Conservation (phyloP, 2,888 invertebrate genomes). For the Drosophila lacicola region DNA sequence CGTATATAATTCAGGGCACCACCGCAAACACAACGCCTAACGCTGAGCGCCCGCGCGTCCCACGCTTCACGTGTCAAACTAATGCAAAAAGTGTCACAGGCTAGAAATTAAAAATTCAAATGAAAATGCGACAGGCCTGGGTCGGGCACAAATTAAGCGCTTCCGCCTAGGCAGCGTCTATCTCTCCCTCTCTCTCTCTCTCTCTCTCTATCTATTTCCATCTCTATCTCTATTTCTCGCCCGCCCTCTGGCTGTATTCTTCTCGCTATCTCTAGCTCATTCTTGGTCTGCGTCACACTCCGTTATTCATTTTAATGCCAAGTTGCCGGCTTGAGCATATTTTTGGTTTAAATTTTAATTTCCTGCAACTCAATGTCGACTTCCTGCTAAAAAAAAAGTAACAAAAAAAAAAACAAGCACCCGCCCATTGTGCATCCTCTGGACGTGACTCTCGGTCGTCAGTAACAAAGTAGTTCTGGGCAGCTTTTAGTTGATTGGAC, state of each 20-base stretch:
- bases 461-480: slow-evolving; percentile 13
- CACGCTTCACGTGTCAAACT: slow-evolving; percentile 61
- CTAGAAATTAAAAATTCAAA: slow-evolving; percentile 75
- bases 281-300: slow-evolving; percentile 20
- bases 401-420: not conserved
- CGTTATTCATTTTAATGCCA: slow-evolving; percentile 58
- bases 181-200: slow-evolving; percentile 1
- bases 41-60: not conserved
- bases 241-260: too few relatives aligned
- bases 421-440: slow-evolving; percentile 17
- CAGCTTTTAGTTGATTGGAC: slow-evolving; percentile 53
- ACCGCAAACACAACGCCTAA: not conserved
- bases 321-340: slow-evolving; percentile 39
- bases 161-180: slow-evolving; percentile 47
- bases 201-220: not conserved
- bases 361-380: slow-evolving; percentile 71
- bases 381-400: slow-evolving; percentile 43
- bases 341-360: slow-evolving; percentile 74
- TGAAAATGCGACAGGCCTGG: slow-evolving; percentile 50
- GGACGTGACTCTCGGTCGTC: slow-evolving; percentile 16
- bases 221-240: not conserved
- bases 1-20: slow-evolving; percentile 22
- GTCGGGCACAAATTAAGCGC: slow-evolving; percentile 67
- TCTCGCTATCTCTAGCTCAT: not conserved
- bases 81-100: slow-evolving; percentile 70